Conservation (phyloP, 2,888 invertebrate genomes). For the Eretmocerus hayati region DNA sequence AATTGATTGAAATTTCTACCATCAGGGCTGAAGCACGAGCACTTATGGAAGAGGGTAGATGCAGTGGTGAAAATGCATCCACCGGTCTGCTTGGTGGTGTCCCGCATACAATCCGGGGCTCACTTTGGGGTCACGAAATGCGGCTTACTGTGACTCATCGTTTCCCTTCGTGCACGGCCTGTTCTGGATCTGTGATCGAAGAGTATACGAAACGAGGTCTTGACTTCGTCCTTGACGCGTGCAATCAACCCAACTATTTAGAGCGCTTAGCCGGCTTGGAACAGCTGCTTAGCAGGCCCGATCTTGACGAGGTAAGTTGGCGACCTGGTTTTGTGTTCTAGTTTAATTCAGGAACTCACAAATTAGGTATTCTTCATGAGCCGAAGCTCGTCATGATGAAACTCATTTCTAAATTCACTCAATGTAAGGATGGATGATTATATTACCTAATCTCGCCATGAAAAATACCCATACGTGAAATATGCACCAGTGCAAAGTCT, state of each 20-base stretch:
- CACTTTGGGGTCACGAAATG: conserved; percentile 73
- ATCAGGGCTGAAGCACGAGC: conserved; percentile 38
- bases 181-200: conserved; percentile 55
- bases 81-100: conserved; percentile 72
- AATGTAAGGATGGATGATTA: too few relatives aligned
- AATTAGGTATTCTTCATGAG: too few relatives aligned
- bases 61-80: conserved; percentile 38
- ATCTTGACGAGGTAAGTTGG: conserved; percentile 41
- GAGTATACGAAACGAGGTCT: conserved; percentile 46
- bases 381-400: too few relatives aligned
- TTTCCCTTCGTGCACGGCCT: conserved; percentile 89
- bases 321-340: too few relatives aligned
- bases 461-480: too few relatives aligned
- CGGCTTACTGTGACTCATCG: conserved; percentile 78
- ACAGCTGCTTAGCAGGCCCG: conserved; percentile 38
- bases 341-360: too few relatives aligned
- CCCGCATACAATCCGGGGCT: conserved; percentile 92
- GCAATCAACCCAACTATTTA: conserved; percentile 55
- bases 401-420: too few relatives aligned
- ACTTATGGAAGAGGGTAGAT: conserved; percentile 40
- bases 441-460: too few relatives aligned
- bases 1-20: conserved; percentile 12
- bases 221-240: conserved; percentile 53
- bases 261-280: conserved; percentile 59
- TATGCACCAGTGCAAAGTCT: too few relatives aligned